Conservation (phyloP, 37 sponge, comb jelly and placozoan species). For the Halisarca cf. caerulea region DNA sequence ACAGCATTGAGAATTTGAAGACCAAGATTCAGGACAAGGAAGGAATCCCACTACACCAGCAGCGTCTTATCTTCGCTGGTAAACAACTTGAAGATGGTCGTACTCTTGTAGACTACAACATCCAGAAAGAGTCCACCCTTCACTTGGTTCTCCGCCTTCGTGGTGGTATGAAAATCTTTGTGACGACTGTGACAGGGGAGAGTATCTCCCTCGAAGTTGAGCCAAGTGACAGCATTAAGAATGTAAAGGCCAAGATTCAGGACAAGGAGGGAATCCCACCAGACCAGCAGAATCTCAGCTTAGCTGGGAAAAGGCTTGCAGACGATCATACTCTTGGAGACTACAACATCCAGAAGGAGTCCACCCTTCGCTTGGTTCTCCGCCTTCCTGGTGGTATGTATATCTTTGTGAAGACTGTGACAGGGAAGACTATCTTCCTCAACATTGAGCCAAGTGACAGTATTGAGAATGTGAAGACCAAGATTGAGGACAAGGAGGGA, state of each 20-base stretch:
- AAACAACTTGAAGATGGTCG: conserved; percentile 64
- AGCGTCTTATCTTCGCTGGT: conserved; percentile 95
- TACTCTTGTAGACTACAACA: conserved; percentile 9
- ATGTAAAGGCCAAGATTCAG: conserved; percentile 81
- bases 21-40: conserved; percentile 95
- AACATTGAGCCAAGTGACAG: not conserved
- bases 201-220: conserved; percentile 81
- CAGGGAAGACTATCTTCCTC: no score
- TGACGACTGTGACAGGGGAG: conserved; percentile 78
- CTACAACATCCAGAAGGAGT: conserved; percentile 84
- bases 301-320: conserved; percentile 78
- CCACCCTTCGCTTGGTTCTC: conserved; percentile 52
- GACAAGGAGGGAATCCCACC: conserved; percentile 86
- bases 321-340: conserved; percentile 77
- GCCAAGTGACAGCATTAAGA: conserved; percentile 74
- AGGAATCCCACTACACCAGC: conserved; percentile 96
- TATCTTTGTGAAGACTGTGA: no score
- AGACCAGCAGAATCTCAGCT: conserved; percentile 79
- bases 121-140: not conserved
- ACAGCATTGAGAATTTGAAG: conserved; percentile 95
- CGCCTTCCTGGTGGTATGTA: not conserved
- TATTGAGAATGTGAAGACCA: conserved; percentile 25
- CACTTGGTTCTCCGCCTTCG: not conserved
- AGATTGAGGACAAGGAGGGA: conserved; percentile 13
- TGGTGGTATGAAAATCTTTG: conserved; percentile 82